A percentile compares a stretch with the other conserved stretches of the same genome.
These are phyloP conservation scores for Phrynocephalus forsythii DNA, from an alignment of 2,797 vertebrate genomes.

Conservation along the genomic window DNA sequence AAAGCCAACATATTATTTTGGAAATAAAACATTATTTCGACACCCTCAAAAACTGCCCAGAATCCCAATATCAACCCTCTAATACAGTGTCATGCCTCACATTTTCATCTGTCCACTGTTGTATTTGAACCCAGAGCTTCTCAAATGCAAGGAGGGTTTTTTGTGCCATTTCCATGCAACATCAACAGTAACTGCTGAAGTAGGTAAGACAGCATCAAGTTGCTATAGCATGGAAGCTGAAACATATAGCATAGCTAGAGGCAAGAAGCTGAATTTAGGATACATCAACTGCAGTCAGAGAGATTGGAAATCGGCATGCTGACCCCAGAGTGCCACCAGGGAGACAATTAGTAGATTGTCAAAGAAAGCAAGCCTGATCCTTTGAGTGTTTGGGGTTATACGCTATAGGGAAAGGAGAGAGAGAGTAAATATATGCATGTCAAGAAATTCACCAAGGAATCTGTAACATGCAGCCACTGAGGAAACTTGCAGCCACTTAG, in stretches of 20 bases:
- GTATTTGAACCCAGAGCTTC: not conserved
- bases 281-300: constrained; percentile 24
- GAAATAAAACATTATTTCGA: constrained; percentile 29
- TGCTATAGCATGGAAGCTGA: constrained; percentile 11
- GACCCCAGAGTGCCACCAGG: constrained; percentile 44
- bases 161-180: constrained; percentile 2
- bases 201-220: constrained; percentile 20
- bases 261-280: constrained; percentile 42
- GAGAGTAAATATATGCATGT: constrained; percentile 51
- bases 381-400: constrained; percentile 58
- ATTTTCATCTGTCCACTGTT: constrained; percentile 13
- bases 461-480: constrained; percentile 27
- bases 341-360: constrained; percentile 71
- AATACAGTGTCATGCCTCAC: not conserved
- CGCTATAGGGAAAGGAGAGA: not conserved
- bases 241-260: constrained; percentile 33
- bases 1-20: not conserved
- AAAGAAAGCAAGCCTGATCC: constrained; percentile 59
- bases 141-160: not conserved
- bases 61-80: constrained; percentile 5
- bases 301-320: constrained; percentile 27
- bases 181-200: constrained; percentile 10
- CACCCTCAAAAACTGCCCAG: not conserved
- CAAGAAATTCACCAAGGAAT: constrained; percentile 61
- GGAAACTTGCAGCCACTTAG: constrained; percentile 47